Evolutionary conservation across 1,140 invertebrate genomes (phyloP).

Genomic region (Pseudomyrmex concolor): DNA sequence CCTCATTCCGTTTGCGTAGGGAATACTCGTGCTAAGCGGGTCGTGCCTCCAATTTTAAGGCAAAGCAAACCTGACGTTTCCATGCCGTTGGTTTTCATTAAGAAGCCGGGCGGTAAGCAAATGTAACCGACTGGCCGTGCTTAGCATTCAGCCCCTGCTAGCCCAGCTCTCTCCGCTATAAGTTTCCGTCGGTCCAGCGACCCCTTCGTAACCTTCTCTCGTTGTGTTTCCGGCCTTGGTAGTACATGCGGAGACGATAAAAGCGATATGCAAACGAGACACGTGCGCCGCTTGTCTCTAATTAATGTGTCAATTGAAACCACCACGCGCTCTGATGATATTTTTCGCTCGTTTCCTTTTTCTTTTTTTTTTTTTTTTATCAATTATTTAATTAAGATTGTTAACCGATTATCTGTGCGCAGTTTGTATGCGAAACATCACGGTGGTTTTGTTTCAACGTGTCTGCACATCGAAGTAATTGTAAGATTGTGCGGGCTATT

Average conservation of each 20-base stretch:
- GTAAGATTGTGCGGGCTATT: neutral
- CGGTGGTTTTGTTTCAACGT: neutral
- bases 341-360: neutral
- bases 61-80: conserved; percentile 73
- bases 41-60: conserved; percentile 71
- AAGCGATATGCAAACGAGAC: conserved; percentile 53
- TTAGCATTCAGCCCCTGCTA: conserved; percentile 68
- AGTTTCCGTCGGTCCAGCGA: conserved; percentile 62
- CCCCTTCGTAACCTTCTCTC: conserved; percentile 53
- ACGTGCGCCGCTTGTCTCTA: conserved; percentile 35
- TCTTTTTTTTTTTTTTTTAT: neutral
- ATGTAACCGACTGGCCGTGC: conserved; percentile 73
- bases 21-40: conserved; percentile 56
- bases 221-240: conserved; percentile 27
- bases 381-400: conserved; percentile 29
- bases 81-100: conserved; percentile 74
- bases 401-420: neutral
- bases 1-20: conserved; percentile 50
- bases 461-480: neutral
- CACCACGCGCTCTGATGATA: conserved; percentile 11
- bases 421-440: neutral
- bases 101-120: conserved; percentile 67
- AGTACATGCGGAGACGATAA: conserved; percentile 50
- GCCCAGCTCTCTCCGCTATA: conserved; percentile 40
- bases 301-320: conserved; percentile 54